These are phyloP conservation scores for Pseudomyrmex gracilis DNA, from an alignment of 1,140 invertebrate genomes.

Conservation along the genomic window DNA sequence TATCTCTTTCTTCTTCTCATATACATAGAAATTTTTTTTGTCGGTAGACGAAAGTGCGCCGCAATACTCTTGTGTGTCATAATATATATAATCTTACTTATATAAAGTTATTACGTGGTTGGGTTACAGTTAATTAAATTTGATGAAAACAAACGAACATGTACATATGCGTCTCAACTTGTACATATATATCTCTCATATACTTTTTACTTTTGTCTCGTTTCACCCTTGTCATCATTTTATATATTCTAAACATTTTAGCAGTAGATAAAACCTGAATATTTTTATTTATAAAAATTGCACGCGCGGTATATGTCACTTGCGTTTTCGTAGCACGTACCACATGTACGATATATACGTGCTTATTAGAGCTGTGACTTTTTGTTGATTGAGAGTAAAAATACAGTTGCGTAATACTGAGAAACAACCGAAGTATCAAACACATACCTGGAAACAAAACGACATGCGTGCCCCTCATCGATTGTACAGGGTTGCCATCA, in stretches of 20 bases:
- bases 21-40: neutral
- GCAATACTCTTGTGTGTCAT: too few relatives aligned
- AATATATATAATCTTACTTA: neutral
- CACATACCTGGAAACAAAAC: slow-evolving; percentile 78
- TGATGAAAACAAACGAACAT: neutral
- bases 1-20: neutral
- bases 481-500: slow-evolving; percentile 86
- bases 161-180: neutral
- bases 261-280: too few relatives aligned
- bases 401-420: neutral
- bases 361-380: neutral
- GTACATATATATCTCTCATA: neutral
- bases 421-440: neutral
- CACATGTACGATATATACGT: slow-evolving; percentile 55
- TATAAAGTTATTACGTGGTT: neutral
- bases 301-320: too few relatives aligned
- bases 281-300: too few relatives aligned
- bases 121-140: neutral
- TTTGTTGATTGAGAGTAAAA: neutral
- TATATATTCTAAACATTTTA: too few relatives aligned
- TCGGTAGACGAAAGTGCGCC: too few relatives aligned
- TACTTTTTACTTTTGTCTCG: neutral
- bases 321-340: slow-evolving; percentile 58
- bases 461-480: slow-evolving; percentile 78
- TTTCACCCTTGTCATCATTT: too few relatives aligned